phyloP scores from a whole-genome alignment of 2,797 vertebrate species.

The Pantherophis vulpinus region DNA sequence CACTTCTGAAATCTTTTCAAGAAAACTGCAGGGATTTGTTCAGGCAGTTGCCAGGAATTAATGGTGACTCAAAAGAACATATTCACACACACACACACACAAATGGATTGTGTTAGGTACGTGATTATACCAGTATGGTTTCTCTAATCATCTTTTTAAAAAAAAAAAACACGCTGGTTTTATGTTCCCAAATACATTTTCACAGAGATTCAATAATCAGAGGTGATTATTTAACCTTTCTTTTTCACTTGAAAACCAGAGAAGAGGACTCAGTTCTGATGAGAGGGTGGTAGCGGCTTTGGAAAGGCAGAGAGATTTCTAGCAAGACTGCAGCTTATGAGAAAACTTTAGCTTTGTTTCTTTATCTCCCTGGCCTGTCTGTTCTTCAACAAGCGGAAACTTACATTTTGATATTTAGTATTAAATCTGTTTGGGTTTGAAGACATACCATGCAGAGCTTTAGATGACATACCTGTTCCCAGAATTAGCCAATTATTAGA shows the following conservation, averaged over 20 bases:
- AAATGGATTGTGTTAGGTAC: background rate
- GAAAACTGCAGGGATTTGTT: background rate
- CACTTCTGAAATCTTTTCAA: background rate
- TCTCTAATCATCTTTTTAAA: background rate
- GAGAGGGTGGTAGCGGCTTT: background rate
- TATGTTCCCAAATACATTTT: background rate
- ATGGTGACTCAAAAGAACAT: background rate
- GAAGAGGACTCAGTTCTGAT: background rate
- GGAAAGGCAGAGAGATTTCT: background rate
- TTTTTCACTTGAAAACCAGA: background rate
- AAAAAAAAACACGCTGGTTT: background rate
- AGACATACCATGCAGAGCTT: background rate
- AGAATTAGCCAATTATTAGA: background rate
- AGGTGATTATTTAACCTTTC: background rate
- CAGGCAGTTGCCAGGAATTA: background rate
- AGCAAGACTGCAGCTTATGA: background rate
- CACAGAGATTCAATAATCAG: background rate
- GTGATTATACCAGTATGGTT: background rate
- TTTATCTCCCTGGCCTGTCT: background rate
- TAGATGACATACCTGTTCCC: background rate
- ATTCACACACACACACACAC: background rate
- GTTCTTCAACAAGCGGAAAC: background rate
- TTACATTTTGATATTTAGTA: background rate
- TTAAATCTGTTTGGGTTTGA: background rate
- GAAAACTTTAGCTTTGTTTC: no score